Conservation (phyloP, 2,797 vertebrate genomes). For the Anas acuta region DNA sequence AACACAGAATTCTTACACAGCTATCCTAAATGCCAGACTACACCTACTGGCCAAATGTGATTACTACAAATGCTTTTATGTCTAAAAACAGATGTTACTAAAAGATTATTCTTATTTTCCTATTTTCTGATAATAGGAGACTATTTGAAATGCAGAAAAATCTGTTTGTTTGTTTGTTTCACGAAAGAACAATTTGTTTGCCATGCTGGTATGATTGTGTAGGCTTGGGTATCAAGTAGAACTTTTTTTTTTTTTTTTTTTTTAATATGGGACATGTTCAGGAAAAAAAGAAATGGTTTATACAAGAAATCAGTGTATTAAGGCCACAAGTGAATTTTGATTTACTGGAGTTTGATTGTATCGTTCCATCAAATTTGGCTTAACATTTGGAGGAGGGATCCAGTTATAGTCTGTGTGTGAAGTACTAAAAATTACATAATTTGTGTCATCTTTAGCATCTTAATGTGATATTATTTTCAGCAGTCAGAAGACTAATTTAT, state of each 20-base stretch:
- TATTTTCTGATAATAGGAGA: neutral
- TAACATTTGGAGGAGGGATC: neutral
- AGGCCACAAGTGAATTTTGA: neutral
- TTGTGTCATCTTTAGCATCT: neutral
- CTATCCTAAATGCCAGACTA: neutral
- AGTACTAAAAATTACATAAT: neutral
- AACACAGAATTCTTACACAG: neutral
- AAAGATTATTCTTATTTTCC: slow-evolving; percentile 12
- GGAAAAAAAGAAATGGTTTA: neutral
- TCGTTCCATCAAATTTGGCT: neutral
- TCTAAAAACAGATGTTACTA: neutral
- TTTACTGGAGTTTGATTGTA: neutral
- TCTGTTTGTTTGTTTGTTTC: neutral
- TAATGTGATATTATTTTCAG: neutral
- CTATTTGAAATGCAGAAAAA: neutral
- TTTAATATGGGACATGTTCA: neutral
- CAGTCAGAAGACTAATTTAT: neutral
- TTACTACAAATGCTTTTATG: neutral
- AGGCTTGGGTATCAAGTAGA: neutral
- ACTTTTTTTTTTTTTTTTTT: neutral
- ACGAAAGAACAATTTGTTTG: neutral
- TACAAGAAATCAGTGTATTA: neutral
- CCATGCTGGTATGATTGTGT: neutral
- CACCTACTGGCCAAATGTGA: neutral
- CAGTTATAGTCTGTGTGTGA: neutral